Conservation (phyloP, 1,140 invertebrate species). For the Psilanteris sp. region DNA sequence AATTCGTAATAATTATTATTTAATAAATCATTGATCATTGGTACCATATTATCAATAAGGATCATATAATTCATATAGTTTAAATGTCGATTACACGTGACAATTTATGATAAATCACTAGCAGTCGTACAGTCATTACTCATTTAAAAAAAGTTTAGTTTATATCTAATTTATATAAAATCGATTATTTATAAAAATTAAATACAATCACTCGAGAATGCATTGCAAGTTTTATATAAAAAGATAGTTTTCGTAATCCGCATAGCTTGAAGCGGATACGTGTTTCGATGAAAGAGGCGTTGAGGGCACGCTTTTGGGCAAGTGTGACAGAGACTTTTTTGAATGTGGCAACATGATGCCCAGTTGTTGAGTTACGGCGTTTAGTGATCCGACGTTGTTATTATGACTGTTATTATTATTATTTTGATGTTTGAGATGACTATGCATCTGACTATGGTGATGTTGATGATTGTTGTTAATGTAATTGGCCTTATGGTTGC, state of each 20-base stretch:
- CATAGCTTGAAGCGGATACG: conserved; percentile 76
- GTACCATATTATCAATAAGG: too few species aligned
- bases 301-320: conserved; percentile 76
- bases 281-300: conserved; percentile 76
- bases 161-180: too few species aligned
- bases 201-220: too few species aligned
- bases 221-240: too few species aligned
- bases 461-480: conserved; percentile 64
- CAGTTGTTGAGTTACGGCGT: conserved; percentile 65
- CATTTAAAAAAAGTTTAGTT: too few species aligned
- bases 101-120: too few species aligned
- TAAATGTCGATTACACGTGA: too few species aligned
- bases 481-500: conserved; percentile 32
- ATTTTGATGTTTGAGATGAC: conserved; percentile 46
- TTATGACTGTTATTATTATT: conserved; percentile 35
- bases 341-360: conserved; percentile 65
- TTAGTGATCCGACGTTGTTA: conserved; percentile 43
- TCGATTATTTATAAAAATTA: conserved; percentile 1
- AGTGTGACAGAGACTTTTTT: conserved; percentile 66
- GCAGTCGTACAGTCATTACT: too few species aligned
- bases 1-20: too few species aligned
- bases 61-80: too few species aligned
- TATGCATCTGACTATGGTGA: conserved; percentile 43
- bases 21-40: too few species aligned
- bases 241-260: conserved; percentile 83